Conservation (phyloP, 2,113 vertebrate genomes). For the Gila orcuttii region DNA sequence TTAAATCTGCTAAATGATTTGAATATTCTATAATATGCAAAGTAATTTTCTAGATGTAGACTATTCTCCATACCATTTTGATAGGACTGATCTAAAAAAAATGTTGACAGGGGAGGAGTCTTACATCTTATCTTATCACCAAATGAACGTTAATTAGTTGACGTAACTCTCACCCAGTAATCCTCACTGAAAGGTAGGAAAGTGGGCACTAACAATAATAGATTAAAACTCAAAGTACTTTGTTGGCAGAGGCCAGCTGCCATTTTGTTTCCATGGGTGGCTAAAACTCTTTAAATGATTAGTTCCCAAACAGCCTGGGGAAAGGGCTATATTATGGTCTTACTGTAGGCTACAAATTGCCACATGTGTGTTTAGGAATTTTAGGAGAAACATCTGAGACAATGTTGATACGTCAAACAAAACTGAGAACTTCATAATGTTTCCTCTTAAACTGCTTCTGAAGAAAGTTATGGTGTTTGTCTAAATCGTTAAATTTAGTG, state of each 20-base stretch:
- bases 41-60: not conserved
- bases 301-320: not conserved
- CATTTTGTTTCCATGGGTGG: not conserved
- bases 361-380: not conserved
- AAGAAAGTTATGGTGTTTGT: slow-evolving; percentile 6
- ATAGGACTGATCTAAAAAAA: not conserved
- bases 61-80: not conserved
- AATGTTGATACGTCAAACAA: not conserved
- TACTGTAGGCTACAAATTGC: not conserved
- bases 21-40: not conserved
- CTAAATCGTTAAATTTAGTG: not conserved
- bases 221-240: not conserved
- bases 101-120: no score
- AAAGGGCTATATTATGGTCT: not conserved
- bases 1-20: not conserved
- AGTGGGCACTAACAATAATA: not conserved
- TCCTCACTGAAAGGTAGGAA: not conserved
- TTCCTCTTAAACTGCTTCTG: not conserved
- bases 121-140: no score
- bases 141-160: no score
- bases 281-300: not conserved
- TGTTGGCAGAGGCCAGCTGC: not conserved
- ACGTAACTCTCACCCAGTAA: not conserved
- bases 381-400: not conserved
- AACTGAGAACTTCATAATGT: slow-evolving; percentile 12